phyloP scores from a whole-genome alignment of 2,113 vertebrate species.

The Marmota flaviventris region DNA sequence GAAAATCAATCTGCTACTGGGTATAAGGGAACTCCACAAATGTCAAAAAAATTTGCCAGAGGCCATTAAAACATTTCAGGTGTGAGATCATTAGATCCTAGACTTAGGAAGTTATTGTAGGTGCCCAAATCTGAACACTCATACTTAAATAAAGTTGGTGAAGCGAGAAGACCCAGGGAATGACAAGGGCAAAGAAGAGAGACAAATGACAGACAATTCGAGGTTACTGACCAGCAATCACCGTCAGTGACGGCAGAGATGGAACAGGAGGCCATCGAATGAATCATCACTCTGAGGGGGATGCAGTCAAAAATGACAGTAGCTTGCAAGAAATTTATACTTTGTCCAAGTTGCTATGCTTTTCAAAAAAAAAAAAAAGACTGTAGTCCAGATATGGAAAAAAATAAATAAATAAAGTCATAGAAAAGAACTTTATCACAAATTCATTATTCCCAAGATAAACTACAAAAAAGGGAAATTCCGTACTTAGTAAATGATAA shows the following conservation, averaged over 20 bases:
- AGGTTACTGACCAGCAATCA: background rate
- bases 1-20: background rate
- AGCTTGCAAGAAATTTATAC: background rate
- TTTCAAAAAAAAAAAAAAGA: background rate
- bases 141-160: background rate
- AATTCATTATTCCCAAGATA: constrained; percentile 32
- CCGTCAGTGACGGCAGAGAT: background rate
- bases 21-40: background rate
- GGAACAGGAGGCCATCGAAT: background rate
- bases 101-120: background rate
- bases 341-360: background rate
- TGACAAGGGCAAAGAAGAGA: constrained; percentile 2
- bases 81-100: constrained; percentile 10
- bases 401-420: constrained; percentile 46
- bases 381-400: background rate
- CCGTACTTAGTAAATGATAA: background rate
- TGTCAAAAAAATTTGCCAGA: background rate
- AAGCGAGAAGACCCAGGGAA: background rate
- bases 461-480: background rate
- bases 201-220: background rate
- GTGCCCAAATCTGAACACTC: constrained; percentile 3
- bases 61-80: background rate
- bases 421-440: constrained; percentile 18
- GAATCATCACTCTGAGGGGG: background rate
- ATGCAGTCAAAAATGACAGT: background rate